phyloP scores from a whole-genome alignment of 2,888 invertebrate species.

The Subacronicta megacephala region DNA sequence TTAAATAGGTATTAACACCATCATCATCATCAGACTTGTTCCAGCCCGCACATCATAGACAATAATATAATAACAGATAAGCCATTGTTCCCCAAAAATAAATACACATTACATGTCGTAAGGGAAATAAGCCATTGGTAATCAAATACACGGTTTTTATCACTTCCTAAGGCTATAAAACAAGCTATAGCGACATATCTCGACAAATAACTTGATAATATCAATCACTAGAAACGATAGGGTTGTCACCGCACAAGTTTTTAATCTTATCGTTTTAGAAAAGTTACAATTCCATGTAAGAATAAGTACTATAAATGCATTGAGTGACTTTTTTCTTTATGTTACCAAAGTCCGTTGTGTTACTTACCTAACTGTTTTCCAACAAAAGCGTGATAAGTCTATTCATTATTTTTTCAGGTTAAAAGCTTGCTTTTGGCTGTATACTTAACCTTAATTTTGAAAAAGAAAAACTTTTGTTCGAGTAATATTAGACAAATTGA shows the following conservation, averaged over 20 bases:
- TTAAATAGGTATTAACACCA: too few species aligned
- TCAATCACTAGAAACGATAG: constrained; percentile 59
- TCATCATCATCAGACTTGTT: not conserved
- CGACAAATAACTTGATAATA: constrained; percentile 62
- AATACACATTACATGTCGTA: constrained; percentile 39
- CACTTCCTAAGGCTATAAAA: constrained; percentile 64
- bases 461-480: too few species aligned
- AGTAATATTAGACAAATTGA: too few species aligned
- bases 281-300: constrained; percentile 18
- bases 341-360: constrained; percentile 15
- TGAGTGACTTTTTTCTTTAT: not conserved
- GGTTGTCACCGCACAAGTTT: constrained; percentile 33
- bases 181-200: constrained; percentile 57
- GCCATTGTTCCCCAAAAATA: constrained; percentile 46
- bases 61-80: constrained; percentile 23
- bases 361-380: too few species aligned
- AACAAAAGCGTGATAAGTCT: too few species aligned
- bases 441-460: too few species aligned
- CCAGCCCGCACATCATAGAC: constrained; percentile 33
- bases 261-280: constrained; percentile 11
- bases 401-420: too few species aligned
- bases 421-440: too few species aligned
- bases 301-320: not conserved
- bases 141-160: constrained; percentile 64
- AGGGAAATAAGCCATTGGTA: constrained; percentile 61